A percentile compares a stretch with the other conserved stretches of the same genome.
phyloP scores from a whole-genome alignment of 2,113 vertebrate genomes.

The Echinops telfairi region DNA sequence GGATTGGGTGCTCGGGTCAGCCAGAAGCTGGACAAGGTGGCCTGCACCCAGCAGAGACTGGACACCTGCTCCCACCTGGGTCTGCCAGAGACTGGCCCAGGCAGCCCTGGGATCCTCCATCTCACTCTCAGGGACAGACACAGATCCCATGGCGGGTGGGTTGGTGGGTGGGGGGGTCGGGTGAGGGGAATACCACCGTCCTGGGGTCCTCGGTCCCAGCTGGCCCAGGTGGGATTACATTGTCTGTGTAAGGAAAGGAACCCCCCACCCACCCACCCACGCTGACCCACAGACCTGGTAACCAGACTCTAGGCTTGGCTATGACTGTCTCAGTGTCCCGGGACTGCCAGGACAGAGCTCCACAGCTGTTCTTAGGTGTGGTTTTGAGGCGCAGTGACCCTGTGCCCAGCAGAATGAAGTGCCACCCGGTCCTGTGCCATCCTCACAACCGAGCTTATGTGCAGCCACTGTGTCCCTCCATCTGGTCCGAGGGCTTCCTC shows the following conservation, averaged over 20 bases:
- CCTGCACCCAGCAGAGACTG: fast-evolving
- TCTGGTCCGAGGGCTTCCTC: too few species aligned
- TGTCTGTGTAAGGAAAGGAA: not conserved
- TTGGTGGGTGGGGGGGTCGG: not conserved
- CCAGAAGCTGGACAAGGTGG: not conserved
- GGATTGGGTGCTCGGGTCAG: not conserved
- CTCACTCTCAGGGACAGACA: not conserved
- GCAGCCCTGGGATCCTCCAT: fast-evolving
- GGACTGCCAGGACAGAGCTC: not conserved
- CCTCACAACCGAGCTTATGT: too few species aligned
- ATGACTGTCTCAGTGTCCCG: not conserved
- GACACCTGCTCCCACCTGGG: not conserved
- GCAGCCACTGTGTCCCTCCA: too few species aligned
- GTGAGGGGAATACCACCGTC: not conserved
- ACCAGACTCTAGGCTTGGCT: not conserved
- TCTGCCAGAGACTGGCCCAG: not conserved
- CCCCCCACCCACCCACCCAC: not conserved
- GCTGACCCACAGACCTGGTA: not conserved
- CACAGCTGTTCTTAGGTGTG: not conserved
- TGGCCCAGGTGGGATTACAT: not conserved
- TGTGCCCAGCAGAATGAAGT: too few species aligned
- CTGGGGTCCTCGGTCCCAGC: not conserved
- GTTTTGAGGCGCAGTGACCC: too few species aligned
- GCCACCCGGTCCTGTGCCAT: too few species aligned
- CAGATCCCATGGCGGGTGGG: not conserved